Base-by-base conservation (phyloP, 2,113 vertebrate genomes). In the Rhinopithecus roxellana region DNA sequence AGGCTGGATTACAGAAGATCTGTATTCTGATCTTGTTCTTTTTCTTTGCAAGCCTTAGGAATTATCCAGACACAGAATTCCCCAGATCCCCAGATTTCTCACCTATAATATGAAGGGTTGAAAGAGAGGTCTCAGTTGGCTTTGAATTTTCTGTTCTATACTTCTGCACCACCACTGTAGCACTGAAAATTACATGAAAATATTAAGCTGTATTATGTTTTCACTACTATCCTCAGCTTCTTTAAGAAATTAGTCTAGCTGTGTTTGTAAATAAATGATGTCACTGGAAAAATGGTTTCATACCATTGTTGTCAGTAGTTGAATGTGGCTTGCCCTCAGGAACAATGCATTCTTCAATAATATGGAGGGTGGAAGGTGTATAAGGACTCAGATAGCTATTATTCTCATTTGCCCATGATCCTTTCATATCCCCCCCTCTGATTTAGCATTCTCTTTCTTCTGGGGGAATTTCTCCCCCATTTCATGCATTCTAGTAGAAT, bases 221-320 rank as follows among this genome's bases (percentile, higher is more conserved):
- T 82, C 52, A 48, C 40, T 57, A 90, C 85, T 77, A 83, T 17
- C 16, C n/a, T 89, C 52, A 95, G 55, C 55, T 83, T 85, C 74
- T 93, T 84, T 67, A 78, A 94, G 80, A 86, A 82, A 40, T 25
- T 30, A 59, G 77, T 74, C 72, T 61, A 20, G 43, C 70, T 92
- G 17, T 93, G 20, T 95, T 95, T 91, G 27, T 95, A 96, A 90
- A 83, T 83, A 64, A 72, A 64, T 40, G 32, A 75, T 35, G 82
- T 80, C 55, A 50, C 27, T 83, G 69, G 85, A 50, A 77, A 95
- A 93, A 93, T 93, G 18, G 55, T 94, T 92, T 80, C 64, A 57
- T 50, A 84, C 11, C 55, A 38, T 74, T 89, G 50, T 59, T 85
- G 43, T 59, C 91, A 67, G 20, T 30, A 81, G 70, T 32, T 81